Conservation (phyloP, 2,797 vertebrate species). For the Lates japonicus region DNA sequence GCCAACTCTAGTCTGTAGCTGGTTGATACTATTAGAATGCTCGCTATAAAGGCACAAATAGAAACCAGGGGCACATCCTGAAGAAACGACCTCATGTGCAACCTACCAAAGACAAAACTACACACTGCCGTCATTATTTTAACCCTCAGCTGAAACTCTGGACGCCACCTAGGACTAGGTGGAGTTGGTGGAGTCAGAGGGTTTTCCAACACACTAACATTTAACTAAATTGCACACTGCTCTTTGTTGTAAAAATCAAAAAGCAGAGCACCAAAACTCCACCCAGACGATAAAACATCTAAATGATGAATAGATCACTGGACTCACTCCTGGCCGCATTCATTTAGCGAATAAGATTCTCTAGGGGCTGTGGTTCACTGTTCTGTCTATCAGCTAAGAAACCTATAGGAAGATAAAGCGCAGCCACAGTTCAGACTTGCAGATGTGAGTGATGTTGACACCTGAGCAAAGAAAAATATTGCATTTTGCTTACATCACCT, state of each 20-base stretch:
- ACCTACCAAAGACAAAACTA: conserved; percentile 33
- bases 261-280: neutral
- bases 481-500: no score
- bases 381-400: neutral
- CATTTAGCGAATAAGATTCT: neutral
- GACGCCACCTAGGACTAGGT: neutral
- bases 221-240: neutral
- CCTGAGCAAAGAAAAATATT: no score
- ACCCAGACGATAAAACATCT: neutral
- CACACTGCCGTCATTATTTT: conserved; percentile 15
- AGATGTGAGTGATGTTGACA: neutral
- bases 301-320: neutral
- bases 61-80: conserved; percentile 40
- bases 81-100: conserved; percentile 15
- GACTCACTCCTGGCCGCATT: conserved; percentile 1
- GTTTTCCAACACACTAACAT: neutral
- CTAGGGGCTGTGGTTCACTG: neutral
- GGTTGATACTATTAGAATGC: conserved; percentile 71
- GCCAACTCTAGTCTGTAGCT: conserved; percentile 64
- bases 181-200: neutral
- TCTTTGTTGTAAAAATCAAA: conserved; percentile 1
- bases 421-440: neutral
- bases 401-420: neutral
- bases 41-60: conserved; percentile 65
- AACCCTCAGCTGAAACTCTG: conserved; percentile 25